Evolutionary conservation across 2,113 vertebrate genomes (phyloP).

Genomic region (Ciconia stormi): DNA sequence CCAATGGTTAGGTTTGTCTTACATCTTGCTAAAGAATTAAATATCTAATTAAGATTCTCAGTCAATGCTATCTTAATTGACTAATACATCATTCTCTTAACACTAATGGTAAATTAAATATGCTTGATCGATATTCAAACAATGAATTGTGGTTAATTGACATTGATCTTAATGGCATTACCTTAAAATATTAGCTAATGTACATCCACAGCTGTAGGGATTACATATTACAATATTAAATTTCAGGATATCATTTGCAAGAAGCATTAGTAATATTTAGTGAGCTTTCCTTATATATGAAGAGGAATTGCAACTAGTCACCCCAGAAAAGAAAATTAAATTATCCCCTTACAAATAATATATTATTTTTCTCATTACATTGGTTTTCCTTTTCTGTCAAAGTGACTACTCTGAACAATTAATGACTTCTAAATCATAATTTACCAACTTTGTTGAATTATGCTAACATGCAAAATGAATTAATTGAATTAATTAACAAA

Average conservation of each 20-base stretch:
- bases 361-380: conserved; percentile 5
- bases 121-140: conserved; percentile 60
- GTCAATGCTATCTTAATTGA: conserved; percentile 62
- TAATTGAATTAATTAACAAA: not conserved
- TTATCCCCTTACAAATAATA: not conserved
- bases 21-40: conserved; percentile 52
- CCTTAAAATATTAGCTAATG: conserved; percentile 58
- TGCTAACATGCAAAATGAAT: not conserved
- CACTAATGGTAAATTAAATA: conserved; percentile 68
- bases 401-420: not conserved
- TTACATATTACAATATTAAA: conserved; percentile 40
- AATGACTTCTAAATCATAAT: conserved; percentile 13
- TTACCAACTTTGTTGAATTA: not conserved
- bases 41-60: conserved; percentile 68
- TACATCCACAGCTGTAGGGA: not conserved
- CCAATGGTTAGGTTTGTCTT: conserved; percentile 10
- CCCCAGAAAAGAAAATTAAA: conserved; percentile 16
- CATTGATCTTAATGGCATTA: conserved; percentile 52
- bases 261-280: conserved; percentile 13
- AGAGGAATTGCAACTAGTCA: conserved; percentile 9
- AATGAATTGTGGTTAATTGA: conserved; percentile 54
- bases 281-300: conserved; percentile 4
- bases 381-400: not conserved
- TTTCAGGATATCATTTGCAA: conserved; percentile 27
- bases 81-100: conserved; percentile 65